Conservation (phyloP, 2,888 invertebrate species). For the Lasioglossum zephyrum region DNA sequence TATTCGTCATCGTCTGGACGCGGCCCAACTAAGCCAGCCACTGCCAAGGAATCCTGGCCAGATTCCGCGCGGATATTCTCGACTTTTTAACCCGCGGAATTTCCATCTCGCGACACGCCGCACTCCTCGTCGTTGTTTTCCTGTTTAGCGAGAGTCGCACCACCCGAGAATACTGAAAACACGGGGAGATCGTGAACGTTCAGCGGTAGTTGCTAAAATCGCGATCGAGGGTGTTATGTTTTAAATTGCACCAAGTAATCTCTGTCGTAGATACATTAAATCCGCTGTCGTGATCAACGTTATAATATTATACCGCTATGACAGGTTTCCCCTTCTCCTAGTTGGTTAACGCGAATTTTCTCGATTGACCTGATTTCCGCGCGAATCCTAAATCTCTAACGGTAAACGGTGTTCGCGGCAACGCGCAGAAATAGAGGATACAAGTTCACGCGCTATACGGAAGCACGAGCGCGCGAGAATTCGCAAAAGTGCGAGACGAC, state of each 20-base stretch:
- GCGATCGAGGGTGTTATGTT: too few relatives aligned
- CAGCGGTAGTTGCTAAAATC: not conserved
- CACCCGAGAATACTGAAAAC: not conserved
- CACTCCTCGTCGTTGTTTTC: conserved; percentile 19
- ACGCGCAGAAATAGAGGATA: not conserved
- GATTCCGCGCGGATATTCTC: conserved; percentile 67
- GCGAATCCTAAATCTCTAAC: conserved; percentile 27
- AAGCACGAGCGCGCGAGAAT: conserved; percentile 40
- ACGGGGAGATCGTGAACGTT: not conserved
- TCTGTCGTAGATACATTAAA: not conserved
- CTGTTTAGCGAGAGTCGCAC: conserved; percentile 1
- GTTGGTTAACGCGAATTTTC: not conserved
- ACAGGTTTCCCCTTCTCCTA: not conserved
- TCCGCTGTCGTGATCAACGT: not conserved
- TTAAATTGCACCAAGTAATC: too few relatives aligned
- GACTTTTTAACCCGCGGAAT: conserved; percentile 69
- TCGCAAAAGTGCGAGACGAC: conserved; percentile 43
- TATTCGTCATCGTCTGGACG: conserved; percentile 79
- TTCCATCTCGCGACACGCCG: conserved; percentile 38
- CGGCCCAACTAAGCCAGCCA: conserved; percentile 76
- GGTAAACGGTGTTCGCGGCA: conserved; percentile 19
- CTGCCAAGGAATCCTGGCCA: conserved; percentile 79
- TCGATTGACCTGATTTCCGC: not conserved
- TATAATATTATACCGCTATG: not conserved
- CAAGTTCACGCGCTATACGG: conserved; percentile 15